These are phyloP conservation scores for Bombus polaris DNA, from an alignment of 1,140 invertebrate species.

Conservation along the genomic window DNA sequence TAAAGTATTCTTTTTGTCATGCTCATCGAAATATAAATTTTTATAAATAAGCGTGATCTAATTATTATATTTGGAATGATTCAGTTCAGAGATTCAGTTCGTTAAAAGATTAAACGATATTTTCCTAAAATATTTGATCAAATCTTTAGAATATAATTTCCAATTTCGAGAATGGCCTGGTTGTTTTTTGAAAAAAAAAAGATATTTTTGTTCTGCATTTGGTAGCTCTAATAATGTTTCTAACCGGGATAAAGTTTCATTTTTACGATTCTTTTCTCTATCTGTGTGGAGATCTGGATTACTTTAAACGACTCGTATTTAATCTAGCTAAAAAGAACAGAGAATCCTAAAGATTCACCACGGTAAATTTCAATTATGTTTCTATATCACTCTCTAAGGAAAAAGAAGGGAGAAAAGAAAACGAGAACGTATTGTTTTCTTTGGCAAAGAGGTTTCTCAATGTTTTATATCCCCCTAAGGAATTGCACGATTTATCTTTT, in stretches of 20 bases:
- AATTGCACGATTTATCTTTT: constrained; percentile 23
- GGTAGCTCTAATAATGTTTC: no score
- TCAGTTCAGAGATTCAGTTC: background rate
- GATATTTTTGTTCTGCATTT: no score
- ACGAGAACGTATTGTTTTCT: constrained; percentile 15
- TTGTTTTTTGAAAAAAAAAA: no score
- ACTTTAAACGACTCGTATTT: background rate
- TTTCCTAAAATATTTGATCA: background rate
- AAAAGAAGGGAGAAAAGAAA: background rate
- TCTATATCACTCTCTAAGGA: background rate
- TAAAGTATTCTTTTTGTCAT: no score
- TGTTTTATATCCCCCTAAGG: background rate
- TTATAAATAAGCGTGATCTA: background rate
- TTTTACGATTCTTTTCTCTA: background rate
- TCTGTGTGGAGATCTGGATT: background rate
- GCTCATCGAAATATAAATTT: no score
- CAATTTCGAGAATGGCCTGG: no score
- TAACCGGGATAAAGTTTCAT: background rate
- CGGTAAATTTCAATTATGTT: constrained; percentile 19
- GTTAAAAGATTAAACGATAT: background rate
- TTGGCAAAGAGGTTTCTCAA: constrained; percentile 11
- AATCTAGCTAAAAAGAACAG: background rate
- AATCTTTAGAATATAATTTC: background rate
- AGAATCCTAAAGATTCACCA: background rate
- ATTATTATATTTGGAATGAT: background rate